phyloP scores from a whole-genome alignment of 2,888 invertebrate genomes.

The Anorthoa munda region DNA sequence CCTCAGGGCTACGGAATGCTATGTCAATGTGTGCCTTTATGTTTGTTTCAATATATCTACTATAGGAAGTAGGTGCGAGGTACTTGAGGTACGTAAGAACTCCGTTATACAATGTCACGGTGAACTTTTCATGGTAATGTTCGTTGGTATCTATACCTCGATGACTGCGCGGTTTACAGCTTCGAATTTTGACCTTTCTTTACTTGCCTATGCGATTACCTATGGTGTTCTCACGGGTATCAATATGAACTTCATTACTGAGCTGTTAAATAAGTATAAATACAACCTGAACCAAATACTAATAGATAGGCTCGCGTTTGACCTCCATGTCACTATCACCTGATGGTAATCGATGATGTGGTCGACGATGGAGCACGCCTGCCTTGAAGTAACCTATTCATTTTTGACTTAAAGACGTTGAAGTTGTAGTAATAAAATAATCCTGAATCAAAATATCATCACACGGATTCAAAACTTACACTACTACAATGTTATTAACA shows the following conservation, averaged over 20 bases:
- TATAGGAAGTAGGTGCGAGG: slow-evolving; percentile 15
- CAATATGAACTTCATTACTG: background rate
- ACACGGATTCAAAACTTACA: background rate
- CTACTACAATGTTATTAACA: background rate
- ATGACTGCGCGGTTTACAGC: slow-evolving; percentile 14
- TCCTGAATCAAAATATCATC: background rate
- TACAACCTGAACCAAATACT: background rate
- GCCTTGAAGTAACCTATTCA: too few species aligned
- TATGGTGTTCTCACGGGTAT: background rate
- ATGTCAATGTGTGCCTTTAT: slow-evolving; percentile 37
- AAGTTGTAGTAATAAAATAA: background rate
- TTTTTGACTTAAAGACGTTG: too few species aligned
- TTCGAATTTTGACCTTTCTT: background rate
- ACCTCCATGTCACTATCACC: too few species aligned
- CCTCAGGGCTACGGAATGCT: slow-evolving; percentile 34
- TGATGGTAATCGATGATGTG: too few species aligned
- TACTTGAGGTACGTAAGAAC: slow-evolving; percentile 12
- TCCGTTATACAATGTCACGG: slow-evolving; percentile 47
- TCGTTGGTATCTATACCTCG: slow-evolving; percentile 23
- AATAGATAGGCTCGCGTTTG: too few species aligned
- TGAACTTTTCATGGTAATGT: slow-evolving; percentile 16
- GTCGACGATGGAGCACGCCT: too few species aligned
- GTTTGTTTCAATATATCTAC: slow-evolving; percentile 27
- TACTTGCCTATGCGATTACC: background rate
- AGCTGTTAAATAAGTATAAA: background rate